These are phyloP conservation scores for Gisinianus flammeolus DNA, from an alignment of 2,888 invertebrate species.

Conservation along the genomic window DNA sequence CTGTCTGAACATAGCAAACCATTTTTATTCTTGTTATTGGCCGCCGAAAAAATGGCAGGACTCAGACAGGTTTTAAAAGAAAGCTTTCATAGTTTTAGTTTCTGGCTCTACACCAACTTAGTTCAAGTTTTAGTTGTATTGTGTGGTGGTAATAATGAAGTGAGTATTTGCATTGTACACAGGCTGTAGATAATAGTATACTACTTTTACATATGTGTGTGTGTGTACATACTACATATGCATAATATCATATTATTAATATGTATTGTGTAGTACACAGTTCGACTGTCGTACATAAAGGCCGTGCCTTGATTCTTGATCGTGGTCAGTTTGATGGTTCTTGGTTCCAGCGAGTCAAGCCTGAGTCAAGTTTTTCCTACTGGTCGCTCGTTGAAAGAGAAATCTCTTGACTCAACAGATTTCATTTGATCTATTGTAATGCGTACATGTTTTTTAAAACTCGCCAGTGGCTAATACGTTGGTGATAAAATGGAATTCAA, in stretches of 20 bases:
- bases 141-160: not conserved
- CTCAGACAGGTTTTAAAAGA: not conserved
- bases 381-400: not conserved
- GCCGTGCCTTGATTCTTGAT: constrained; percentile 19
- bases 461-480: constrained; percentile 1
- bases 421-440: not conserved
- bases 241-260: not conserved
- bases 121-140: not conserved
- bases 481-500: too few species aligned
- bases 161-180: not conserved
- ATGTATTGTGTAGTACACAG: not conserved
- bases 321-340: constrained; percentile 8
- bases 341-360: constrained; percentile 7
- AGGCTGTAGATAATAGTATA: not conserved
- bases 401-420: not conserved
- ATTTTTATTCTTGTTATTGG: not conserved
- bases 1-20: not conserved
- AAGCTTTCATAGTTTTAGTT: not conserved
- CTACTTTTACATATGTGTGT: not conserved
- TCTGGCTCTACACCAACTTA: not conserved
- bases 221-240: not conserved
- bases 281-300: too few species aligned
- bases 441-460: too few species aligned
- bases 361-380: constrained; percentile 11
- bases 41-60: constrained; percentile 3